Conservation (phyloP, 2,113 vertebrate genomes). For the Artemisiospiza belli region DNA sequence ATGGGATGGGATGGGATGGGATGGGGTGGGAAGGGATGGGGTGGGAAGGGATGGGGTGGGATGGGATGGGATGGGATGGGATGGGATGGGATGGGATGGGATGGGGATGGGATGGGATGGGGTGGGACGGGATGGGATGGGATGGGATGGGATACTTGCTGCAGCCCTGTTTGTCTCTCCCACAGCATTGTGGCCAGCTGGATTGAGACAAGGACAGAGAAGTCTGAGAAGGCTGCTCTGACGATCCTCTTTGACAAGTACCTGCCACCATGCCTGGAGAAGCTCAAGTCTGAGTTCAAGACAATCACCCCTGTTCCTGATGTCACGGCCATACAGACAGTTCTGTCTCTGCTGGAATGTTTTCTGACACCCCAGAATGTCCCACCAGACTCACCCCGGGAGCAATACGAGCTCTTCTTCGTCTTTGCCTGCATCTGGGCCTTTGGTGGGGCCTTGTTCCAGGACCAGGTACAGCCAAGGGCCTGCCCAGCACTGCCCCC, state of each 20-base stretch:
- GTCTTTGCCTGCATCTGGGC: constrained; percentile 80
- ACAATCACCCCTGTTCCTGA: constrained; percentile 75
- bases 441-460: constrained; percentile 77
- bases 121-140: background rate
- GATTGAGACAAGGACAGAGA: constrained; percentile 74
- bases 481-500: accelerated
- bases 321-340: constrained; percentile 68
- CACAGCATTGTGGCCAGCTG: constrained; percentile 79
- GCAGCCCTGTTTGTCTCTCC: background rate
- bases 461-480: constrained; percentile 73
- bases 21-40: background rate
- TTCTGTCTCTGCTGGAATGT: constrained; percentile 77
- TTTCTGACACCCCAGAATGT: constrained; percentile 69
- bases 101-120: no score
- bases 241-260: constrained; percentile 83
- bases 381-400: constrained; percentile 73
- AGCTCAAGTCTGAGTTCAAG: constrained; percentile 73
- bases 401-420: constrained; percentile 80
- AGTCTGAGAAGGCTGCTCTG: constrained; percentile 78
- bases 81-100: background rate
- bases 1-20: accelerated
- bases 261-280: constrained; percentile 78
- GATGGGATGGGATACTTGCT: accelerated
- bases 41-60: no score
- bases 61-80: background rate